Evolutionary conservation across 2,797 vertebrate species (phyloP), one percentile per base, ranked within the genome.

Genomic region (Leptatherina wallacei): DNA sequence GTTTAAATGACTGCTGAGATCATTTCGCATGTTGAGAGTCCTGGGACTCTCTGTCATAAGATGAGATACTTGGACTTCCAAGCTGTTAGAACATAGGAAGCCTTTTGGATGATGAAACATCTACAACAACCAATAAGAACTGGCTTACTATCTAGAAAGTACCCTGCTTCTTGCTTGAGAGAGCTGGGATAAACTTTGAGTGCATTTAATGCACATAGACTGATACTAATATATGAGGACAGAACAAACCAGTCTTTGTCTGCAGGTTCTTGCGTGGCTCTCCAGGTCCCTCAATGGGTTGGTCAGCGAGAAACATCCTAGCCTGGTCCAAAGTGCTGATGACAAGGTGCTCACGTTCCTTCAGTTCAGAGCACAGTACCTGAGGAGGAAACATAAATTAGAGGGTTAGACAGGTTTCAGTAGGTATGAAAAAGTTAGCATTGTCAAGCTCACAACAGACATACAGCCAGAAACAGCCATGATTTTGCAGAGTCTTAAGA

Each of bases 221-320:
- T 22, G n/a, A 51, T 56, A 3, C 7, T 18, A 36, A 5, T 54
- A 10, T 1, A 57, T 33, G 33, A 56, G 44, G n/a, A 9, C 0
- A 12, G 16, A 56, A 71, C 73, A 35, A 22, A 80, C 78, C 97
- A 65, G 95, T 90, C 93, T 97, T 99, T n/a, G 94, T 95, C 68
- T 97, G 96, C 56, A 96, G 86, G 82, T 93, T 97, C 85, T 94
- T 96, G 81, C 97, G 95, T 14, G 98, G 97, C 61, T 99, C 98
- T 85, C 98, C 98, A 0, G 98, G 98, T 7, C 96, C 97, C 83
- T 99, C 98, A 40, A 99, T 98, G 27, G 97, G 98, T 77, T 99
- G 98, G 84, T 99, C 97, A 44, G 98, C 97, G 35, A 99, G 95
- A 88, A 98, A 99, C 75, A 95, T 90, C 54, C 95, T 93, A 24